Base-by-base conservation (phyloP, 2,113 vertebrate species). In the Sminthopsis crassicaudata region DNA sequence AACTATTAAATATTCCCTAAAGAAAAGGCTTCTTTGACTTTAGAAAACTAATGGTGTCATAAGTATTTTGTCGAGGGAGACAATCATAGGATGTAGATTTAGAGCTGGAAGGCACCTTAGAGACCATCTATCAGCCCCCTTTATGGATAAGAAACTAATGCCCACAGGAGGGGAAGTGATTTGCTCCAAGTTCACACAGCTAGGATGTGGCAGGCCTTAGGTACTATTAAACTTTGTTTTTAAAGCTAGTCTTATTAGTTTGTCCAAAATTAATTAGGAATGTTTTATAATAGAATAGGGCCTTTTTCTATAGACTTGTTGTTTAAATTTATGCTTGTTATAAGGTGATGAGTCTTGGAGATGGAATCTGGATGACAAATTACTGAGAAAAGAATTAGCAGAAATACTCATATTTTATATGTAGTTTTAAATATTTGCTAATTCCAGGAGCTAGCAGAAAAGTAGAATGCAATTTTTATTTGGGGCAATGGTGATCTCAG, bases 251-350 rank as follows among this genome's bases (percentile, higher is more conserved):
- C 90, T 95, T 89, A 97, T 50, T 54, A 53, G 91, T 94, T 96
- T 94, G 89, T 96, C 91, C 91, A 50, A 95, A 16, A 92, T 96
- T 95, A 97, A 96, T 97, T 95, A 94, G 53, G 55, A 95, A 76
- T 95, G 9, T 95, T 95, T 96, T 97, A 84, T 96, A 48, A 42
- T 84, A 48, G 60, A 30, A n/a, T 1, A 42, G 67, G 42, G 67
- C 6, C 67, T 84, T 84, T 84, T 84, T 42, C 22, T 42, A 42
- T 42, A 42, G 67, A 42, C n/a, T 84, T 84, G 42, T 7, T 76
- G 36, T 42, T 22, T 84, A 84, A 84, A 23, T 42, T 84, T 42
- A 42, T 84, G 8, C 19, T 42, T 84, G 16, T 84, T 84, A 42
- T 84, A 42, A 42, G 6, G 19, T 84, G 6, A 42, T 23, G 42